phyloP scores from a whole-genome alignment of 2,888 invertebrate species.

The Chrysotoxum bicinctum region DNA sequence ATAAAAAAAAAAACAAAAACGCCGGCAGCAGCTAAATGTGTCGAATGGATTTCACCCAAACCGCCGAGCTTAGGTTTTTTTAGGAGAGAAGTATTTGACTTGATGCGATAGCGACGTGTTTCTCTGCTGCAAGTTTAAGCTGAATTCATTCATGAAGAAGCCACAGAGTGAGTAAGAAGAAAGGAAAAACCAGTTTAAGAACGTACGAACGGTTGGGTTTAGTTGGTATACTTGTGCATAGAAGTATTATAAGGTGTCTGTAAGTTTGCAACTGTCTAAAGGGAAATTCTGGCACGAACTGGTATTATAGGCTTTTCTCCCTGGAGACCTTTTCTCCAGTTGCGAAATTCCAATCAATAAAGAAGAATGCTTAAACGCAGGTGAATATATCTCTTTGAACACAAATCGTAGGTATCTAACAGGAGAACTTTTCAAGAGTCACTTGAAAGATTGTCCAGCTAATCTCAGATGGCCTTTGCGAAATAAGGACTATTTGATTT shows the following conservation, averaged over 20 bases:
- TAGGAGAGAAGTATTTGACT: slow-evolving; percentile 12
- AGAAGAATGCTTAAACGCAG: too few species aligned
- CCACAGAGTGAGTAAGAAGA: background rate
- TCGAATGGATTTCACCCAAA: slow-evolving; percentile 56
- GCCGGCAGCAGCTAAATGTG: slow-evolving; percentile 48
- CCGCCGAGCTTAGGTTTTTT: slow-evolving; percentile 38
- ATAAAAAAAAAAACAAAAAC: background rate
- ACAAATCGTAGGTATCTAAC: too few species aligned
- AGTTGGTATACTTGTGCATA: background rate
- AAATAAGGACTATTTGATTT: too few species aligned
- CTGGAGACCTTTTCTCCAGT: background rate
- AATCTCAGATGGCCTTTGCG: too few species aligned
- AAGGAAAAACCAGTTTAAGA: slow-evolving; percentile 37
- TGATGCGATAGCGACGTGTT: slow-evolving; percentile 25
- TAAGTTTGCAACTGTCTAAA: slow-evolving; percentile 4
- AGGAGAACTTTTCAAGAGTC: too few species aligned
- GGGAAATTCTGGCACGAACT: slow-evolving; percentile 8
- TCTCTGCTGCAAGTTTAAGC: slow-evolving; percentile 22
- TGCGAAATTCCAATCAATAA: background rate
- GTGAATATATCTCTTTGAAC: background rate
- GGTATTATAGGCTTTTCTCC: background rate
- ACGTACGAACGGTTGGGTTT: slow-evolving; percentile 11
- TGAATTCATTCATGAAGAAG: slow-evolving; percentile 45
- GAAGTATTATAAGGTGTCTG: background rate
- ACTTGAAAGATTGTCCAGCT: too few species aligned